Base-by-base conservation (phyloP, 2,113 vertebrate genomes). In the Platichthys flesus region DNA sequence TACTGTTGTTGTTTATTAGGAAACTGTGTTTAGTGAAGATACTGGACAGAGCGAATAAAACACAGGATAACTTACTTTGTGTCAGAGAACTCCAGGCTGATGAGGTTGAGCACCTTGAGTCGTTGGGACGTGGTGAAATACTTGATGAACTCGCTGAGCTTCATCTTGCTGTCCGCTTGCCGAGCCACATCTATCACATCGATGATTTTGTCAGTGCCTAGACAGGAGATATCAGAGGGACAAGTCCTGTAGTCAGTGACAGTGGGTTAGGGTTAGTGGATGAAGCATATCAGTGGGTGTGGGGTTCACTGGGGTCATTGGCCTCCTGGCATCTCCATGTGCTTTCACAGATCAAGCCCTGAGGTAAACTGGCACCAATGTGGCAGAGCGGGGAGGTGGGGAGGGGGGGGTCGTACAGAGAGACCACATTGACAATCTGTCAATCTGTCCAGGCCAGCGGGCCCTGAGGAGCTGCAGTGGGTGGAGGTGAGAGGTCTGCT, bases 81-180 rank as follows among this genome's bases (percentile, higher is more conserved):
- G 92, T 99, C 98, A 0, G 98, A 99, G 91, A 99, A 99, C 93
- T 99, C 98, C 89, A 99, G 95, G 93, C 98, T 99, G 95, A 99
- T 99, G 91, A 99, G 97, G 90, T 99, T 99, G 91, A 99, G 95
- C 85, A 99, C 98, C 92, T 99, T 99, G 58, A 97, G 96, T 88
- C 96, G 95, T 61, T 96, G 94, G 67, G 95, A 91, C 60, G 94
- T 96, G 89, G 90, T 97, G 93, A 96, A 99, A 94, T 99, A 99
- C 90, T 97, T 96, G 83, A 99, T 94, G 37, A 98, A 99, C 90
- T 97, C 96, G 76, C 95, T 95, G 70, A 99, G 96, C 81, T 97
- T 99, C 95, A 99, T 99, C 93, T 99, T 99, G 94, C 97, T 97
- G 95, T 99, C 98, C 26, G 98, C 97, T 93, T 99, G 98, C 80